phyloP scores from a whole-genome alignment of 2,797 vertebrate genomes.

The Parotocinclus haroldoi region DNA sequence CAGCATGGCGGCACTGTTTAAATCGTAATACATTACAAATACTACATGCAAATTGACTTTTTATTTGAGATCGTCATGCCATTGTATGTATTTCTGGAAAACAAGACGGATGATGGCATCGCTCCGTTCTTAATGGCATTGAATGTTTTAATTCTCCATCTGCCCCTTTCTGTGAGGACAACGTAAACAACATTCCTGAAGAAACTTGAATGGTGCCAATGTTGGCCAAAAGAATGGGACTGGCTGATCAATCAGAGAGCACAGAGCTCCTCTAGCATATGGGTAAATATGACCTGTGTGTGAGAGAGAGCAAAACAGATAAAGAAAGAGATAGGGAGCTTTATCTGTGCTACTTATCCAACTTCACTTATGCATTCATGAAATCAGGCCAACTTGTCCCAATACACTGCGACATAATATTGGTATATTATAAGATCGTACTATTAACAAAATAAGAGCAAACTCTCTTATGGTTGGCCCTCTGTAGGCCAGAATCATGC shows the following conservation, averaged over 20 bases:
- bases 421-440: too few species aligned
- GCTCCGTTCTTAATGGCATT: slow-evolving; percentile 54
- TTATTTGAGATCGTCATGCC: slow-evolving; percentile 36
- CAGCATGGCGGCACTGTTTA: slow-evolving; percentile 35
- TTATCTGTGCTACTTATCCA: too few species aligned
- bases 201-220: slow-evolving; percentile 44
- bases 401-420: too few species aligned
- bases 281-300: slow-evolving; percentile 49
- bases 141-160: slow-evolving; percentile 61
- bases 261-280: slow-evolving; percentile 48
- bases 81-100: slow-evolving; percentile 49
- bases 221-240: slow-evolving; percentile 45
- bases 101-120: slow-evolving; percentile 57
- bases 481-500: slow-evolving; percentile 21
- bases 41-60: slow-evolving; percentile 39
- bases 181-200: slow-evolving; percentile 58
- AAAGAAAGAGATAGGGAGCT: too few species aligned
- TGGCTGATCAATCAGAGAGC: slow-evolving; percentile 51
- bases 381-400: too few species aligned
- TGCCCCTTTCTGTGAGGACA: slow-evolving; percentile 55
- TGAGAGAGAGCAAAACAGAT: not conserved
- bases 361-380: too few species aligned
- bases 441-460: too few species aligned
- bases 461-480: slow-evolving; percentile 19
- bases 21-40: slow-evolving; percentile 37